Base-by-base conservation (phyloP, 2,888 invertebrate genomes). In the Sarcophaga carnaria region DNA sequence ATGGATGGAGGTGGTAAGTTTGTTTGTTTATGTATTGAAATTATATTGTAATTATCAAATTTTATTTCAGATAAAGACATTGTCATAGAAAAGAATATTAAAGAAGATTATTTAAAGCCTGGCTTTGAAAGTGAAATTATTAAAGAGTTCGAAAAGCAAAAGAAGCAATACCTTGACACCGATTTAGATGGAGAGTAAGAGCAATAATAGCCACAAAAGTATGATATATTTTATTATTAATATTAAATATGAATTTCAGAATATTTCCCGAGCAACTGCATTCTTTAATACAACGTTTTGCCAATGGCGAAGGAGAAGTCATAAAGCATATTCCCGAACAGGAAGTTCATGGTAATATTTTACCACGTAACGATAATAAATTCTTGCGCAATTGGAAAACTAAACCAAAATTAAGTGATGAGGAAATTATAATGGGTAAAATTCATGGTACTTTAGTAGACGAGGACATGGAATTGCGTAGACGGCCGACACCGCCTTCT, bases 111-210 rank as follows among this genome's bases (percentile, higher is more conserved):
- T 89, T 89, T 95, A 67, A 95, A 95, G 90, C 94, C 94, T 1
- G 94, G 93, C 0, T 93, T 93, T 67, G 93, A 93, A 86, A 91
- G 91, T 70, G 86, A 87, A 78, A 89, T 93, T 37, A 79, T 92
- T 0, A 91, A 93, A 85, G 91, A 93, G 54, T 92, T 92, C 82
- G 90, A 91, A 62, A 91, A 92, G 88, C 90, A 88, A 88, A 93
- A 91, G 79, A 92, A 91, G 54, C 90, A 87, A 12, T 89, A 91
- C 11, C 82, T 92, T 45, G 95, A 95, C 90, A 92, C 92, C 70
- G 95, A 95, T 90, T 90, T 95, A 88, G 95, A 95, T 93, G 95
- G 94, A 90, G 94, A 94, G 95, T 95, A 92, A 90, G 91, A 89
- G 49, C 25, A 12, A 22, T 59, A 22, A 5, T 14, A 14, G 25